Evolutionary conservation across 2,797 vertebrate species (phyloP).

Genomic region (Enteromius unitaeniatus): DNA sequence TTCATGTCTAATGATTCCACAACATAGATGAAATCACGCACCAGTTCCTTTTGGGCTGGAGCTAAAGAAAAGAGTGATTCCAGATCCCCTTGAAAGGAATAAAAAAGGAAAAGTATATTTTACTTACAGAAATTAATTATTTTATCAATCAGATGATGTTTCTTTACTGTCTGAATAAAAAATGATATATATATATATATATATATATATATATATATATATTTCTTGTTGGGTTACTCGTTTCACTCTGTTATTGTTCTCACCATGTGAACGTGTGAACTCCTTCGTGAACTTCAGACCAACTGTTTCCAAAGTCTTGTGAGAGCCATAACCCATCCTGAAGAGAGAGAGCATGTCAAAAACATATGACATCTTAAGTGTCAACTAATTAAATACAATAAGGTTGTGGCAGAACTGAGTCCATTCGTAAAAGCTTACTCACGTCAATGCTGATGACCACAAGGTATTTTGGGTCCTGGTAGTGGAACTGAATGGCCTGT

Average conservation of each 20-base stretch:
- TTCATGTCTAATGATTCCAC: not conserved
- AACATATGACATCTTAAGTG: not conserved
- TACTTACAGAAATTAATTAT: not conserved
- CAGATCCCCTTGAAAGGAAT: constrained; percentile 73
- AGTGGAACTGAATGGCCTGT: constrained; percentile 79
- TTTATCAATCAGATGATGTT: not conserved
- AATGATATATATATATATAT: not conserved
- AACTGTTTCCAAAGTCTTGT: constrained; percentile 78
- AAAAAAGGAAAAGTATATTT: not conserved
- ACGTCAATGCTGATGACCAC: constrained; percentile 80
- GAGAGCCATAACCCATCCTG: constrained; percentile 82
- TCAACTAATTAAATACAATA: not conserved
- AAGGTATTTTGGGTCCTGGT: constrained; percentile 76
- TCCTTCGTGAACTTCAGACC: constrained; percentile 80
- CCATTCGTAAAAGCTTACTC: constrained; percentile 54
- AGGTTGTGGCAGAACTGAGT: not conserved
- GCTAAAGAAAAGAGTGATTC: constrained; percentile 79
- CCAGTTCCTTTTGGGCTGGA: constrained; percentile 74
- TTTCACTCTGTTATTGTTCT: constrained; percentile 61
- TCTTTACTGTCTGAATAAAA: not conserved
- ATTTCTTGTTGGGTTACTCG: not conserved
- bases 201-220: not conserved
- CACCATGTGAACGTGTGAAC: constrained; percentile 82
- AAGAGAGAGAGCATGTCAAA: not conserved
- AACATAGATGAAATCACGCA: constrained; percentile 52